Evolutionary conservation across 2,888 invertebrate genomes (phyloP), one percentile per base, ranked within the genome.

Genomic region (Polyommatus icarus): DNA sequence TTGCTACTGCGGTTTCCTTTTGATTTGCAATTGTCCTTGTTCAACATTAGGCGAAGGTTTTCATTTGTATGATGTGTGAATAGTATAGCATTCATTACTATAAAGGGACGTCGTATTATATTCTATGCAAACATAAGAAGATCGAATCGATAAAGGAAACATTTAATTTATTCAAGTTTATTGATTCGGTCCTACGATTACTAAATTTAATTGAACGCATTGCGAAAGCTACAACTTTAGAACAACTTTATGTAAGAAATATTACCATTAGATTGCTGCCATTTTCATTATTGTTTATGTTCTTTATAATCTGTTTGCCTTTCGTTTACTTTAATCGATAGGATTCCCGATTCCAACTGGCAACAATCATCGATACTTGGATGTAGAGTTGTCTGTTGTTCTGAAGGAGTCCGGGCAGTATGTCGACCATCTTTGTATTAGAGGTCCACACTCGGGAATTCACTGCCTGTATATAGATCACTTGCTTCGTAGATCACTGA

Each of bases 11-110:
- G 79, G 79, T 82, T 75, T 71, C 36, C 77, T 78, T 77, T 24
- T 50, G 32, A 78, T 81, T 81, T 80, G 82, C 82, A 82, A 80
- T 79, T 76, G 76, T 72, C 75, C 59, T 78, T 78, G 20, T 50
- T 76, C 40, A 61, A 57, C 3, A 75, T 46, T 59, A 78, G 76
- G 82, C 82, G 82, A 82, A 82, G 76, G 79, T 76, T 78, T 76
- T 79, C 12, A 71, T 79, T 77, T 76, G 18, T 40, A 46, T 76
- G 5, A 78, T 78, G 72, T 40, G n/a, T 40, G 54, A 79, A 59
- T 76, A 78, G 57, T 75, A 76, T 18, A 40, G 72, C 40, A 72
- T 40, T 72, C n/a, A 40, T 72, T 40, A 73, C 67, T 32, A 29
- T 67, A 4, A 67, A 67, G 7, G 1, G 10, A 67, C 24, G 29